Percentiles rank a stretch among this genome's conserved stretches.
Evolutionary conservation across 2,797 vertebrate genomes (phyloP).

Genomic region (Danio choprae): DNA sequence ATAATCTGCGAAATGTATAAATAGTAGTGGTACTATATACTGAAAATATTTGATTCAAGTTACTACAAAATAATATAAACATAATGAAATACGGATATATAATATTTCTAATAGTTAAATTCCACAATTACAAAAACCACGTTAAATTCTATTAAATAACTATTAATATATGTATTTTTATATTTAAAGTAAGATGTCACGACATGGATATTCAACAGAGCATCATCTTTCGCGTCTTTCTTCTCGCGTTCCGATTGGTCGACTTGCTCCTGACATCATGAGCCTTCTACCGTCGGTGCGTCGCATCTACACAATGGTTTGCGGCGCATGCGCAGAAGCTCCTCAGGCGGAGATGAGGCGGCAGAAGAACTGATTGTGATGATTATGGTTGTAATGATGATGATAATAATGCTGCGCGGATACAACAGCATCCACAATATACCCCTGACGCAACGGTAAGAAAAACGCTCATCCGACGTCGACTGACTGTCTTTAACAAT

Average conservation of each 20-base stretch:
- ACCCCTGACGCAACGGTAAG: slow-evolving; percentile 15
- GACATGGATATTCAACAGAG: background rate
- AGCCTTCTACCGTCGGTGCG: background rate
- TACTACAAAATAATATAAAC: no score
- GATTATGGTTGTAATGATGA: background rate
- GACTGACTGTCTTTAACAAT: background rate
- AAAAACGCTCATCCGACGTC: background rate
- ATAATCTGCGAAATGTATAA: no score
- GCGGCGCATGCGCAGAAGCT: background rate
- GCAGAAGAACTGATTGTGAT: background rate
- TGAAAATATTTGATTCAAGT: no score
- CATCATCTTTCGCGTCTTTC: background rate
- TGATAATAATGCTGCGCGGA: background rate
- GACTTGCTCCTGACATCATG: background rate
- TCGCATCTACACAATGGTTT: background rate
- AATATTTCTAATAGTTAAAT: no score
- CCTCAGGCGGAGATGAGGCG: background rate
- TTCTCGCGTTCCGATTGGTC: slow-evolving; percentile 14
- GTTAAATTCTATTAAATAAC: no score
- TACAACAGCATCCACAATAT: slow-evolving; percentile 1
- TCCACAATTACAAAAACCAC: no score
- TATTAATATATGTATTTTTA: no score
- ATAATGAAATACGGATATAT: no score
- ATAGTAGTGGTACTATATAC: no score
- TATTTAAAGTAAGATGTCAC: background rate